Base-by-base conservation (phyloP, 2,113 vertebrate species). In the Collichthys lucidus region DNA sequence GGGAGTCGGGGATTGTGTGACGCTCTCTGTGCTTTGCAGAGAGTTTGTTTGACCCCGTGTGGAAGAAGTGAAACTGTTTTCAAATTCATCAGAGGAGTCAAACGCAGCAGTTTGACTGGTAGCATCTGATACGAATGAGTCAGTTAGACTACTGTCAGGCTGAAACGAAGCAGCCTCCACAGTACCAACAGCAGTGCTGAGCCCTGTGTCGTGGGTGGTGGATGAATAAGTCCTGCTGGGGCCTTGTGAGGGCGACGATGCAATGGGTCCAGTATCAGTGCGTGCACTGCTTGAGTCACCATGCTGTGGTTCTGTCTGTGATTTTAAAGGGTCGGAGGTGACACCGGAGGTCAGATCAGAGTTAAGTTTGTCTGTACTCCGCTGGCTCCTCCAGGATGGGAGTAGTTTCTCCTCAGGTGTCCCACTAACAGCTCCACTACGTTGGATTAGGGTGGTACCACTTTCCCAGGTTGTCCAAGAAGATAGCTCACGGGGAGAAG, bases 381-480 rank as follows among this genome's bases (percentile, higher is more conserved):
- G 61, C 35, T 78, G 77, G 62, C 35, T 84, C 61, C 86, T 89
- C 82, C 84, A 80, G 26, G 77, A 73, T 52, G 61, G 40, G 19
- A 56, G 6, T 2, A 5, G 49, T 47, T 82, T 62, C n/a, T 74
- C 31, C 59, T 20, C 57, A 10, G 67, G 40, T 31, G 50, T 42
- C 69, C 22, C 68, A 11, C 50, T 76, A 29, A 74, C 55, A 56
- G 68, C 50, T 19, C 64, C 73, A 46, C 9, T 57, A 11, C 0
- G 77, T 57, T 55, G 16, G 6, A 14, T 42, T 4, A n/a, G 19
- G 46, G 35, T 15, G 24, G 86, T 71, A 6, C 11, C 67, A 3
- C 52, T 59, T 46, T 57, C 77, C 77, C 61, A 22, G 22, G 74
- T 55, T 1, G 63, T 76, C 68, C n/a, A 16, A n/a, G 77, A 57